Evolutionary conservation across 2,797 vertebrate genomes (phyloP), one percentile per base, ranked within the genome.

Genomic region (Kryptolebias ocellatus): DNA sequence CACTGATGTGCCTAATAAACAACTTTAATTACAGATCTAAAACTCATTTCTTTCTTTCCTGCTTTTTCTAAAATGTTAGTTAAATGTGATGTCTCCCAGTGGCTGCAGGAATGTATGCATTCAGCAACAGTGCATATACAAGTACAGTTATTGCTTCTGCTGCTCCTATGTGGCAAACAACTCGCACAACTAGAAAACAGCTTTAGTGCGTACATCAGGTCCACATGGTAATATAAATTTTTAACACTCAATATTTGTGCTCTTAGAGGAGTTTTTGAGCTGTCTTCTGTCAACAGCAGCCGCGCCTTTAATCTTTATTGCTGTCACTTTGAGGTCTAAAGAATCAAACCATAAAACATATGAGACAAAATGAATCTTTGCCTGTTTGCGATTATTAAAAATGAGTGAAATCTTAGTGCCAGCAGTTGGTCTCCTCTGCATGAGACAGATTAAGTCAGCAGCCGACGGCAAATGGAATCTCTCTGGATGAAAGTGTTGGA

Each of bases 1-100:
- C 53, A 57, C 68, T 67, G 44, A 79, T 71, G 59, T 68, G 69
- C 55, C 58, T 73, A 77, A 73, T 84, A 72, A 75, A 76, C 9
- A 0, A 39, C 51, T 76, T 76, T 80, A 76, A 86, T 80, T 61
- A 66, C 59, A 67, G 37, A 67, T 44, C 74, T 69, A 24, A 39
- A 71, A 46, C 54, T 45, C 1, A 6, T 49, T 49, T 49, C 18
- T 50, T 69, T 80, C 70, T 75, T 60, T 49, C 10, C 52, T 4
- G n/a, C 18, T 37, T 50, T 37, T 37, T 5, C 2, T 17, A 18
- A 72, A 67, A 69, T 60, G 47, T 67, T 63, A 51, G 29, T 54
- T 63, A 1, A 67, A 76, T 24, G 28, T 14, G 1, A 37, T 50
- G 24, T 63, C 10, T n/a, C 17, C 10, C 6, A 7, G 58, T 27